These are phyloP conservation scores for Gallinago stenura DNA, from an alignment of 2,797 vertebrate species.

Conservation along the genomic window DNA sequence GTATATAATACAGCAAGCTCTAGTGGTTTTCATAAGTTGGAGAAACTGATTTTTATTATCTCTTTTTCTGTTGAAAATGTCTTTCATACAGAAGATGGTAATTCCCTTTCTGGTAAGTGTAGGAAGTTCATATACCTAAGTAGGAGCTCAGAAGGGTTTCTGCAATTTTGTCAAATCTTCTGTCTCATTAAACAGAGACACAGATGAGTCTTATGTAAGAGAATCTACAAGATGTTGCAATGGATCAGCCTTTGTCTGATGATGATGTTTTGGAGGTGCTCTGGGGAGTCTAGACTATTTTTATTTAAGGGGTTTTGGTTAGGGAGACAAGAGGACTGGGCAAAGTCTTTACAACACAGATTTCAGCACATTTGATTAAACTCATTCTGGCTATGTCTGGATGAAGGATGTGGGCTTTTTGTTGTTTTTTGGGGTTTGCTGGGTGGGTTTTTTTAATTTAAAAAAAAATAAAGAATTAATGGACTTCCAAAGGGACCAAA, in stretches of 20 bases:
- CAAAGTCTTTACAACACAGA: neutral
- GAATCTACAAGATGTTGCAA: neutral
- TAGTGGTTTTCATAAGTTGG: neutral
- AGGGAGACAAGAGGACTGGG: neutral
- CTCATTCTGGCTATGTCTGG: neutral
- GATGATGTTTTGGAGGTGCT: accelerated
- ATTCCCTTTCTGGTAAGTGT: neutral
- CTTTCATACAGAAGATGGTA: neutral
- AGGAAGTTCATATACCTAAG: neutral
- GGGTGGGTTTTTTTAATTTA: too few species aligned
- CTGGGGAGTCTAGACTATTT: neutral
- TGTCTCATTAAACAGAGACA: accelerated
- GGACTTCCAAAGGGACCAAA: neutral
- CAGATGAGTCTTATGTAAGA: neutral
- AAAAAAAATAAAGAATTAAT: neutral
- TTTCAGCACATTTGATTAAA: neutral
- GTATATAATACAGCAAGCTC: neutral
- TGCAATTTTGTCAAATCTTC: neutral
- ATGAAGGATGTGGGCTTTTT: neutral
- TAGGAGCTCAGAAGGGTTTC: neutral
- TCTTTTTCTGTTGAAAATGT: neutral
- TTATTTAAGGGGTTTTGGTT: neutral
- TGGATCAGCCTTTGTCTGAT: accelerated
- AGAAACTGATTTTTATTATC: neutral
- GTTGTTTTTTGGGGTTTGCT: neutral